Evolutionary conservation across 2,797 vertebrate genomes (phyloP), one percentile per base, ranked within the genome.

Genomic region (Silurus lanzhouensis): DNA sequence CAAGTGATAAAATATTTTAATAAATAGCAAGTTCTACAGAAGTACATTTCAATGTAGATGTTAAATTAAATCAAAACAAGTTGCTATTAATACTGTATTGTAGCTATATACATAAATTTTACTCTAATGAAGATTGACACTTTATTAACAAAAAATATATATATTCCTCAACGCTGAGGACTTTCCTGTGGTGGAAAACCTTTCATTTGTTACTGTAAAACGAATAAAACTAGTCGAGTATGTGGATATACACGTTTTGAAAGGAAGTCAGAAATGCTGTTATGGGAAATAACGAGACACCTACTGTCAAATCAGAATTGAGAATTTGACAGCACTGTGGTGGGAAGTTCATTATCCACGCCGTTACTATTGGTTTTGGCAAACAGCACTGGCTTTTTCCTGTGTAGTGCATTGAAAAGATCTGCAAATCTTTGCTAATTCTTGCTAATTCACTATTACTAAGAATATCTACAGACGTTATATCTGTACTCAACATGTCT

Each of bases 131-230:
- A 57, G n/a, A 57, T 19, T 57, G n/a, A 76, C 74, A 31, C 57
- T 27, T 57, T 58, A 31, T 14, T 76, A 6, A 58, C 46, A 0
- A 38, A 77, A 52, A 57, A 25, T 0, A 38, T 38, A 38, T 38
- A 38, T 38, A 38, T 58, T 17, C 8, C 3, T 12, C 3, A 3
- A 31, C 2, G 5, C 1, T 78, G 17, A 44, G 57, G 75, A 78
- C 75, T 38, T 58, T 60, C 25, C 55, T 77, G 55, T 78, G 57
- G 27, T 78, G 75, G 75, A 78, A 78, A 76, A 76, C 57, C 27
- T 77, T 31, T 63, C 1, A 15, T 63, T 79, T n/a, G 31, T 78
- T 61, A 78, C 10, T 14, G 13, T 44, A 22, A 6, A n/a, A 44
- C 13, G 6, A 60, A 60, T 17, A 19, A 2, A 31, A 57, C 9